Evolutionary conservation across 1,140 invertebrate genomes (phyloP).

Genomic region (Pachypeltis micranthus): DNA sequence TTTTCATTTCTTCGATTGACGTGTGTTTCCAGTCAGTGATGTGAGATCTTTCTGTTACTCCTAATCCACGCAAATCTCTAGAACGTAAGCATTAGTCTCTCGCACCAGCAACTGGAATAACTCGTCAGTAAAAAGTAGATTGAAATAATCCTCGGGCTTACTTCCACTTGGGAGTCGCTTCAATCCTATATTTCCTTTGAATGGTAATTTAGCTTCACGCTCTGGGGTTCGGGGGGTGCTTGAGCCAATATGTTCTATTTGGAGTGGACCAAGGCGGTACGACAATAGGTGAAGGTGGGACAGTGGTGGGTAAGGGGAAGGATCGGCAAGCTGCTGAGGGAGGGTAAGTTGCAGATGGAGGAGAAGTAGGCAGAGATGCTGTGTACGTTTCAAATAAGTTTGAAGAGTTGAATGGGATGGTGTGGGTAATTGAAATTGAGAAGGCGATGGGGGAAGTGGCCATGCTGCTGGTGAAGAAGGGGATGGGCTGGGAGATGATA

Average conservation of each 20-base stretch:
- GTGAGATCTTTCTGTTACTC: not conserved
- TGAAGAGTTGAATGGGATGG: not conserved
- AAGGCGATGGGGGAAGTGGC: not conserved
- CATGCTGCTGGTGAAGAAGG: not conserved
- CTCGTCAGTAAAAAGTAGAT: not conserved
- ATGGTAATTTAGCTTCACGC: not conserved
- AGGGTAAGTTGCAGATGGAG: not conserved
- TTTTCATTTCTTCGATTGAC: not conserved
- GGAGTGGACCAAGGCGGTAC: not conserved
- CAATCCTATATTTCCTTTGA: slow-evolving; percentile 1
- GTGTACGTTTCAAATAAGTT: not conserved
- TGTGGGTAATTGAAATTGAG: not conserved
- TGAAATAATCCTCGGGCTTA: not conserved
- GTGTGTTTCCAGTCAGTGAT: not conserved
- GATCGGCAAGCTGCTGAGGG: not conserved
- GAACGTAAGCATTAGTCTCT: not conserved
- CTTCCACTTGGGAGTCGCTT: not conserved
- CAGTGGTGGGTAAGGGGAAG: not conserved
- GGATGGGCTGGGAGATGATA: not conserved
- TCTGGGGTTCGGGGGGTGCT: not conserved
- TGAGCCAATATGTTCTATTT: not conserved
- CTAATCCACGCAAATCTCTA: not conserved
- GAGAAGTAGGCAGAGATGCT: not conserved
- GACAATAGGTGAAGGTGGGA: not conserved
- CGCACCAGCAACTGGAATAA: not conserved